A percentile compares a stretch with the other conserved stretches of the same genome.
These are phyloP conservation scores for Hedya salicella DNA, from an alignment of 2,888 invertebrate genomes.

Conservation along the genomic window DNA sequence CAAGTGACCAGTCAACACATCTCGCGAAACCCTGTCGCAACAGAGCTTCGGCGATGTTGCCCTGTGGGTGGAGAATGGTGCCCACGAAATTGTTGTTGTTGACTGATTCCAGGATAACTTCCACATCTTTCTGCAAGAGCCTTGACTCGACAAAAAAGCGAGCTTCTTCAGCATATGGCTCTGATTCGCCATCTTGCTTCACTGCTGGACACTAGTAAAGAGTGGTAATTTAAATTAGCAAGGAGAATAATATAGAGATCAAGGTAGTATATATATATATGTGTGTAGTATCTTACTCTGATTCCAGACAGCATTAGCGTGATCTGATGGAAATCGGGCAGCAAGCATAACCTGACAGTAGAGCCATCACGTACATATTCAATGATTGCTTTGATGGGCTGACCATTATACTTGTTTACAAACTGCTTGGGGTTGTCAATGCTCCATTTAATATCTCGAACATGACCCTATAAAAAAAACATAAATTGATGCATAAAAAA, in stretches of 20 bases:
- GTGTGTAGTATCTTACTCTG: no score
- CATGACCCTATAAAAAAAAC: slow-evolving; percentile 85
- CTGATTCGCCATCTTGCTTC: slow-evolving; percentile 89
- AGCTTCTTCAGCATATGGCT: slow-evolving; percentile 93
- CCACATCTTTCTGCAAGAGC: slow-evolving; percentile 95
- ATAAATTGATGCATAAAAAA: background rate
- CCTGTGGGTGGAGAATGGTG: slow-evolving; percentile 95
- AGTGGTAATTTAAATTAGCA: slow-evolving; percentile 15
- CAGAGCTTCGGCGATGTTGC: slow-evolving; percentile 97
- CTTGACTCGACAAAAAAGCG: slow-evolving; percentile 96
- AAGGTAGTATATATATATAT: no score
- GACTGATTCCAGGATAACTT: slow-evolving; percentile 95
- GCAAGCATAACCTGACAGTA: slow-evolving; percentile 95
- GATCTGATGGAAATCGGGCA: slow-evolving; percentile 96
- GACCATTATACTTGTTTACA: slow-evolving; percentile 93
- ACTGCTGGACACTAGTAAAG: slow-evolving; percentile 88
- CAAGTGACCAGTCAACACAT: slow-evolving; percentile 86
- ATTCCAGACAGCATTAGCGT: slow-evolving; percentile 99
- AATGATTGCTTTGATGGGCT: slow-evolving; percentile 96
- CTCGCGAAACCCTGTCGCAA: slow-evolving; percentile 96
- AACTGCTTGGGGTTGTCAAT: slow-evolving; percentile 89
- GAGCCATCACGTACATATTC: slow-evolving; percentile 99
- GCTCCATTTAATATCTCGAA: slow-evolving; percentile 95
- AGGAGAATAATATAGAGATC: background rate
- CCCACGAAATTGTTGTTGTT: slow-evolving; percentile 98